These are phyloP conservation scores for Tadarida brasiliensis DNA, from an alignment of 2,797 vertebrate genomes.

Conservation along the genomic window DNA sequence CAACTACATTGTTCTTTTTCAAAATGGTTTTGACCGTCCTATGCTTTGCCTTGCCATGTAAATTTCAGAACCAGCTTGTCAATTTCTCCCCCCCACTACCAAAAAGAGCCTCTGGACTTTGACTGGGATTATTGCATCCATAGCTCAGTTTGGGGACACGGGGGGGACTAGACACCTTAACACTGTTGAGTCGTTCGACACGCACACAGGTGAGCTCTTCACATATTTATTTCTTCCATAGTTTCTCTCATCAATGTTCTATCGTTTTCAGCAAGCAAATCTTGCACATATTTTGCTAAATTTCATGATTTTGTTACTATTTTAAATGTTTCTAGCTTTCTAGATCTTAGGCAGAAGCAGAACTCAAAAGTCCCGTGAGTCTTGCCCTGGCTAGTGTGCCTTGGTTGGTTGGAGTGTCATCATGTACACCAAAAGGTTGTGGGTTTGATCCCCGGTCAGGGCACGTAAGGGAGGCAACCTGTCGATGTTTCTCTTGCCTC, in stretches of 20 bases:
- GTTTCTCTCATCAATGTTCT: neutral
- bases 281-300: neutral
- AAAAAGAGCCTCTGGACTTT: neutral
- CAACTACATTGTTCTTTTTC: neutral
- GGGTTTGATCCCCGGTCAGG: neutral
- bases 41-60: neutral
- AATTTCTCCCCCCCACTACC: neutral
- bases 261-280: neutral
- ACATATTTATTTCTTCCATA: neutral
- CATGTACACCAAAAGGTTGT: neutral
- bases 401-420: neutral
- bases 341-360: neutral
- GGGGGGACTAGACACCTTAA: neutral
- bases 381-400: neutral
- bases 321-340: neutral
- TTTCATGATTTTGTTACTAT: neutral
- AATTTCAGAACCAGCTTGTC: neutral
- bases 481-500: neutral
- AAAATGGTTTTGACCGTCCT: neutral
- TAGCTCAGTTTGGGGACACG: neutral
- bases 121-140: neutral
- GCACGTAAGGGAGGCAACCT: neutral
- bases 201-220: neutral
- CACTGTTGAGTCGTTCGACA: neutral
- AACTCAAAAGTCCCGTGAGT: neutral